phyloP scores from a whole-genome alignment of 2,113 vertebrate species.

The Aegithalos caudatus region DNA sequence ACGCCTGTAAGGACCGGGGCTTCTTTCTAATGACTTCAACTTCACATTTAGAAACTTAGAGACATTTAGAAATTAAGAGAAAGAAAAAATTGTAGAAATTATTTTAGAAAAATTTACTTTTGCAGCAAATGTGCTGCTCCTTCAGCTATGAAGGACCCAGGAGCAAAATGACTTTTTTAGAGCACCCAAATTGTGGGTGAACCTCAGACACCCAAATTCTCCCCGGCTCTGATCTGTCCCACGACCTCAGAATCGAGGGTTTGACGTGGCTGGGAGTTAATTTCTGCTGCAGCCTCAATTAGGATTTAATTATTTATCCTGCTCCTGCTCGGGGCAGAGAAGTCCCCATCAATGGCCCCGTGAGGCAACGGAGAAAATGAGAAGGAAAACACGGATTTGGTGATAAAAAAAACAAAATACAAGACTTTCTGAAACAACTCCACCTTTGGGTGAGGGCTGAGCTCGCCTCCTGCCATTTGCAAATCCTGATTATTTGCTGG shows the following conservation, averaged over 20 bases:
- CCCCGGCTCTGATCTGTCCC: background rate
- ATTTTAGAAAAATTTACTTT: background rate
- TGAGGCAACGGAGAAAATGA: background rate
- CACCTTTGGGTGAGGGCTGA: background rate
- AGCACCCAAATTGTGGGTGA: background rate
- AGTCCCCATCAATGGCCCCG: background rate
- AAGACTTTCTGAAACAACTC: background rate
- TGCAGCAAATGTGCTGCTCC: background rate
- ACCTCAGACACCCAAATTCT: background rate
- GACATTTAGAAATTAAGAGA: background rate
- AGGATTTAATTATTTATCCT: background rate
- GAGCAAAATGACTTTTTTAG: rapidly evolving
- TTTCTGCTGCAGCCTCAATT: background rate
- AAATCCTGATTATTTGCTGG: background rate
- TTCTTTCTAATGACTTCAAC: background rate
- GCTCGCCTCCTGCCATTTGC: background rate
- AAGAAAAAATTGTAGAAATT: background rate
- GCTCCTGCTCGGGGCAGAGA: background rate
- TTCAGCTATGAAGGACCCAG: background rate
- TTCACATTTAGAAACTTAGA: background rate
- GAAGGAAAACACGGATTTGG: background rate
- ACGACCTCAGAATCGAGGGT: background rate
- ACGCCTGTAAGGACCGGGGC: rapidly evolving
- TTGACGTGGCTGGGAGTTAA: background rate
- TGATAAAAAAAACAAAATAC: background rate